These are phyloP conservation scores for Crossocerus cetratus DNA, from an alignment of 2,888 invertebrate species.

Conservation along the genomic window DNA sequence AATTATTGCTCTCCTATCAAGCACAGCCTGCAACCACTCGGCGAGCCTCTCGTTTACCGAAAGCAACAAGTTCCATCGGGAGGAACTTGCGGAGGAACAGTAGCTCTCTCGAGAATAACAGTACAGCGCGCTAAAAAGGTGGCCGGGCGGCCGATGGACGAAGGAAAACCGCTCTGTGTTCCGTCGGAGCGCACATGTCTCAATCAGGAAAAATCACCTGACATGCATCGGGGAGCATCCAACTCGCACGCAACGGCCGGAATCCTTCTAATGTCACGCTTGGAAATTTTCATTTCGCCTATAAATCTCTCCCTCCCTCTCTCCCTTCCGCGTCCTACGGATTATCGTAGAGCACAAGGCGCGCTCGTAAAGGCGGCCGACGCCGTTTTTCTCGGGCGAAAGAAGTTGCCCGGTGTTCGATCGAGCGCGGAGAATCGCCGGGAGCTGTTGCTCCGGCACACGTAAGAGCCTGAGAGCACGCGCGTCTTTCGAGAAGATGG, in stretches of 20 bases:
- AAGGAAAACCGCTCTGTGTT: too few relatives aligned
- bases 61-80: not conserved
- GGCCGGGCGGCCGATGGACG: not conserved
- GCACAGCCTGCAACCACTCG: not conserved
- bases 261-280: too few relatives aligned
- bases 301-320: too few relatives aligned
- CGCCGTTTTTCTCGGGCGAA: not conserved
- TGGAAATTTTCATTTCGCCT: too few relatives aligned
- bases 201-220: not conserved
- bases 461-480: constrained; percentile 10
- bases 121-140: not conserved
- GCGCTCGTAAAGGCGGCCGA: too few relatives aligned
- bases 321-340: too few relatives aligned
- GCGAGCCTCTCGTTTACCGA: not conserved
- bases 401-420: constrained; percentile 18
- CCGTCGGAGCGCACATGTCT: not conserved
- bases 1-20: constrained; percentile 7
- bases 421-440: constrained; percentile 7
- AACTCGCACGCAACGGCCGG: too few relatives aligned
- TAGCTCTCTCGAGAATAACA: not conserved
- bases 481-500: constrained; percentile 17
- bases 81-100: not conserved
- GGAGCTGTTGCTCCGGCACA: constrained; percentile 4
- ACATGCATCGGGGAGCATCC: not conserved
- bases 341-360: too few relatives aligned